These are phyloP conservation scores for Phasianus colchicus DNA, from an alignment of 2,113 vertebrate genomes.

Conservation along the genomic window DNA sequence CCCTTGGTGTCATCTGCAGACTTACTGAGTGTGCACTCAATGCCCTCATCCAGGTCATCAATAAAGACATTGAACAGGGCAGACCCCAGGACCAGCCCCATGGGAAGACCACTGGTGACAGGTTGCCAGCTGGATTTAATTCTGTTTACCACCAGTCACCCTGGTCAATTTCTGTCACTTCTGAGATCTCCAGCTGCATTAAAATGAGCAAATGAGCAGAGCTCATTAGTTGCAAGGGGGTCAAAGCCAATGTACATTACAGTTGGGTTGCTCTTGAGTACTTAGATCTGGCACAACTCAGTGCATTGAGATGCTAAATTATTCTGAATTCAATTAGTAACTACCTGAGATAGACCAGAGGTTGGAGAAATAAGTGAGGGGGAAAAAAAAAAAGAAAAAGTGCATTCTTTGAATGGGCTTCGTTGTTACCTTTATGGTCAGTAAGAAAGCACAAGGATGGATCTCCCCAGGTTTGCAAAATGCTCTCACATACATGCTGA, in stretches of 20 bases:
- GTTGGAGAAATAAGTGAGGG: neutral
- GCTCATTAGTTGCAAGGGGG: neutral
- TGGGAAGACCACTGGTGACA: too few relatives aligned
- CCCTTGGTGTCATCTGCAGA: too few relatives aligned
- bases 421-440: neutral
- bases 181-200: neutral
- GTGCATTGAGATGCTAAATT: neutral
- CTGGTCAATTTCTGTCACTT: neutral
- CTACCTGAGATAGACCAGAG: neutral
- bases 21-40: too few relatives aligned
- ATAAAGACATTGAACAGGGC: too few relatives aligned
- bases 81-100: too few relatives aligned
- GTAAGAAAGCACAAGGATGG: neutral
- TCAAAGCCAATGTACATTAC: neutral
- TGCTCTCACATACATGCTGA: neutral
- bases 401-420: neutral
- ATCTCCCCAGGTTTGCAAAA: neutral
- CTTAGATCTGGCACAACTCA: neutral
- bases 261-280: neutral
- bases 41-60: too few relatives aligned
- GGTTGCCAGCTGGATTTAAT: too few relatives aligned
- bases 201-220: neutral
- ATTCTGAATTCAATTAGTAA: neutral
- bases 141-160: too few relatives aligned
- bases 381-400: neutral